Evolutionary conservation across 2,797 vertebrate species (phyloP), one percentile per base, ranked within the genome.

Genomic region (Kryptopterus vitreolus): DNA sequence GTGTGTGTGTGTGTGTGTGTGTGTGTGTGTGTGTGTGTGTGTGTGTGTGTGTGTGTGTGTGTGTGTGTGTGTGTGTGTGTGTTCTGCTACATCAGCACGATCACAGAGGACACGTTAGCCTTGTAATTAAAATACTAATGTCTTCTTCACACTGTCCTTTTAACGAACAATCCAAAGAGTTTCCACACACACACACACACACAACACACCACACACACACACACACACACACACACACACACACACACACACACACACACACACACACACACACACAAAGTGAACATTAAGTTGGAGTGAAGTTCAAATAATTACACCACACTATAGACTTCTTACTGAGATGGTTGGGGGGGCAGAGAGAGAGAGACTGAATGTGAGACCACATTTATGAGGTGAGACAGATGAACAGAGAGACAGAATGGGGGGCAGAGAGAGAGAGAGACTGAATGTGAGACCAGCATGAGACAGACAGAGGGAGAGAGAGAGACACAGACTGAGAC

Each of bases 21-120:
- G 48, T 52, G 48, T 52, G 48, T 52, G 48, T 52, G 48, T 52
- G 48, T 52, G 48, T 52, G 50, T 22, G 59, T 33, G 29, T 33
- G 59, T 62, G 59, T 63, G 31, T 63, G 61, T 63, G 61, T 62
- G 31, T 43, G 63, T 81, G 70, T 71, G 78, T 63, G 81, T 48
- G 77, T 13, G 26, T 43, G 76, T 71, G 72, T 57, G 69, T 77
- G 69, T 75, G 69, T n/a, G 43, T 74, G 76, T 75, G 71, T 26
- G 1, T 69, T 70, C 72, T 77, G 80, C 80, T 71, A 68, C 29
- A 81, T 85, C 81, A 85, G 84, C 84, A 80, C 22, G 73, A 62
- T 75, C 70, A 35, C 8, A 24, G 26, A 58, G 72, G 81, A 80
- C 77, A 57, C 48, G 9, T 22, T 55, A 72, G 70, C 12, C 70